phyloP scores from a whole-genome alignment of 2,797 vertebrate species.

The Melanogrammus aeglefinus region DNA sequence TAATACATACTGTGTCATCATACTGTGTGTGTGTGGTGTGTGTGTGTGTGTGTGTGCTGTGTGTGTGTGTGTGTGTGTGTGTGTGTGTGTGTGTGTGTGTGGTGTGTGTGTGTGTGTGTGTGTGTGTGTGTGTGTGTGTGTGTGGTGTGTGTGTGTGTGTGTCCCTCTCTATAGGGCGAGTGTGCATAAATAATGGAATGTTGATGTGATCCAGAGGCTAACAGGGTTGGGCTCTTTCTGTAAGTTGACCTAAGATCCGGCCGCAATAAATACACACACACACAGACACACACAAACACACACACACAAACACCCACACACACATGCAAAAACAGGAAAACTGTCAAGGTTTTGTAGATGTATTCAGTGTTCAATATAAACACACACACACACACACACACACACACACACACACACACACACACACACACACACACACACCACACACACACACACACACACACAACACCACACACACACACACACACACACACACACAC shows the following conservation, averaged over 20 bases:
- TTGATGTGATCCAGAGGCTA: conserved; percentile 54
- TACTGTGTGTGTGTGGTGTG: no score
- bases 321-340: conserved; percentile 2
- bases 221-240: conserved; percentile 51
- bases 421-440: conserved; percentile 22
- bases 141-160: not conserved
- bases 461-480: conserved; percentile 64
- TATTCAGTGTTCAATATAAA: conserved; percentile 29
- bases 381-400: conserved; percentile 60
- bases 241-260: conserved; percentile 58
- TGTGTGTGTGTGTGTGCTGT: no score
- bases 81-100: not conserved
- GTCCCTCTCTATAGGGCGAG: conserved; percentile 23
- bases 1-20: no score
- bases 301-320: conserved; percentile 42
- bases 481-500: conserved; percentile 57
- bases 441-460: conserved; percentile 32
- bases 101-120: not conserved
- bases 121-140: not conserved
- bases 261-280: conserved; percentile 60
- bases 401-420: conserved; percentile 25
- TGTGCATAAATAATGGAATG: conserved; percentile 48
- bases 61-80: no score
- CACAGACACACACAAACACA: conserved; percentile 61
- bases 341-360: no score